phyloP scores from a whole-genome alignment of 2,888 invertebrate species.

The Eupithecia subfuscata region DNA sequence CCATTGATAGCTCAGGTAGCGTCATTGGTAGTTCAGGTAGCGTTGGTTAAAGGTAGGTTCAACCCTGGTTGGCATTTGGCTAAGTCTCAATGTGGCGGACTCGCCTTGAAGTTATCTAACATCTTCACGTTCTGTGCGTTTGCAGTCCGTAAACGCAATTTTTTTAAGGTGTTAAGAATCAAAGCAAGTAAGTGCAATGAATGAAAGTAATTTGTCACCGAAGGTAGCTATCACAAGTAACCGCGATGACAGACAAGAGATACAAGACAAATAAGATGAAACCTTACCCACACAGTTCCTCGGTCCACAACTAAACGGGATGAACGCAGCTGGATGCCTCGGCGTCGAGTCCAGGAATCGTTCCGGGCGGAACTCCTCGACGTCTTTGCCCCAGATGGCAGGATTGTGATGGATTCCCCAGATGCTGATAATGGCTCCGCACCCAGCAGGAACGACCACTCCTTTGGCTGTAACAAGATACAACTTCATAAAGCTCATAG shows the following conservation, averaged over 20 bases:
- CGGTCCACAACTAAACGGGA: constrained; percentile 60
- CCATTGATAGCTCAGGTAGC: no score
- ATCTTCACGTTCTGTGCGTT: neutral
- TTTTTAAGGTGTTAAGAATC: no score
- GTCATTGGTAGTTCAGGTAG: no score
- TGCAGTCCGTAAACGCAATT: no score
- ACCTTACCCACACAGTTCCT: constrained; percentile 61
- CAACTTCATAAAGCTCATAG: neutral
- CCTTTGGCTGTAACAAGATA: constrained; percentile 53
- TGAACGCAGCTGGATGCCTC: constrained; percentile 52
- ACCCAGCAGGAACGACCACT: constrained; percentile 48
- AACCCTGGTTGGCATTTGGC: no score
- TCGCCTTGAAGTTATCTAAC: no score
- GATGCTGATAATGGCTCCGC: constrained; percentile 51
- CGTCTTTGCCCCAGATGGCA: constrained; percentile 60
- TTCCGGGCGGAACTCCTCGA: constrained; percentile 59
- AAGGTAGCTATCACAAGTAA: neutral
- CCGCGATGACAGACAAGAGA: neutral
- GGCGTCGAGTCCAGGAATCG: constrained; percentile 52
- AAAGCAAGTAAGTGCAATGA: no score
- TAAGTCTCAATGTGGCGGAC: no score
- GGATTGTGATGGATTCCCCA: constrained; percentile 63
- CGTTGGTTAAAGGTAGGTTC: no score
- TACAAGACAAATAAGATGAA: neutral
- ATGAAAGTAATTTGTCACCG: no score